Evolutionary conservation across 2,797 vertebrate species (phyloP).

Genomic region (Heliangelus exortis): DNA sequence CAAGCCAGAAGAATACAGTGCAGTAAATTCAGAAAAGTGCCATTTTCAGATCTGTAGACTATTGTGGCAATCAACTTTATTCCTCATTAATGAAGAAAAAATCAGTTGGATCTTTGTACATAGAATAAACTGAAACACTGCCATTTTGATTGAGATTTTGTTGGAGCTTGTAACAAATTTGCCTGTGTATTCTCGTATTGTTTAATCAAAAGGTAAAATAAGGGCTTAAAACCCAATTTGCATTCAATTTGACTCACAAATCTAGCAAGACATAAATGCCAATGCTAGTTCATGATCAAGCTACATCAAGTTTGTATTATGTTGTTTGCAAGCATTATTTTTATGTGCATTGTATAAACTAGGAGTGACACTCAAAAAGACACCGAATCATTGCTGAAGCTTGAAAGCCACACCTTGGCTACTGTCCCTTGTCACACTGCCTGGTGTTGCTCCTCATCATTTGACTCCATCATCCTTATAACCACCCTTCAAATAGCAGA

Average conservation of each 20-base stretch:
- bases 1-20: not conserved
- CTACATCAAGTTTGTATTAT: not conserved
- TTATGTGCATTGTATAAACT: not conserved
- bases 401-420: not conserved
- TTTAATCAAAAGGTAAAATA: not conserved
- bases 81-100: not conserved
- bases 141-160: not conserved
- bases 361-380: not conserved
- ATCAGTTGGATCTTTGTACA: not conserved
- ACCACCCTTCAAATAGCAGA: not conserved
- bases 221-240: not conserved
- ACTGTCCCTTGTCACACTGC: not conserved
- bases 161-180: not conserved
- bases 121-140: not conserved
- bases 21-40: not conserved
- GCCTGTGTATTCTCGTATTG: not conserved
- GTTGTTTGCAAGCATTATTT: not conserved
- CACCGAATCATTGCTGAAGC: not conserved
- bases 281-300: not conserved
- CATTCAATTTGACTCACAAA: not conserved
- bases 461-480: not conserved
- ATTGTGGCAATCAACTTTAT: not conserved
- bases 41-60: not conserved
- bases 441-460: not conserved
- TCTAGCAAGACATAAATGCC: not conserved